A percentile compares a stretch with the other conserved stretches of the same genome.
Conservation (phyloP, 2,113 vertebrate genomes). For the Kryptolebias marmoratus region DNA sequence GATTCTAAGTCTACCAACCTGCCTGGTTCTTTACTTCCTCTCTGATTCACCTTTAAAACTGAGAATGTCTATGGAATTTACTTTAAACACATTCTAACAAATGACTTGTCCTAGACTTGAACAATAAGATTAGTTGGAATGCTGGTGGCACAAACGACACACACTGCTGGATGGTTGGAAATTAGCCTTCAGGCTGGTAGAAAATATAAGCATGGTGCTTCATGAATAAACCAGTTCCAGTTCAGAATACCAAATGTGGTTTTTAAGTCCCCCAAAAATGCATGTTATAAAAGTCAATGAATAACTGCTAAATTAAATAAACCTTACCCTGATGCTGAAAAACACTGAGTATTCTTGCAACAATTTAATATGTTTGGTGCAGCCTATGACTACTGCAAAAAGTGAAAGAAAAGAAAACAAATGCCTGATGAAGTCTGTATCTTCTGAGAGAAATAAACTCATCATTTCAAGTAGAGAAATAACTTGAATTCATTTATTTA, state of each 20-base stretch:
- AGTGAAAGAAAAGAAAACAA: too few relatives aligned
- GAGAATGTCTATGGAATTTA: background rate
- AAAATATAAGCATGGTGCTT: conserved; percentile 9
- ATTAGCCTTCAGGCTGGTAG: conserved; percentile 14
- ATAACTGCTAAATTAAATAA: background rate
- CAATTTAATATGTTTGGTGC: background rate
- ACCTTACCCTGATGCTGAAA: background rate
- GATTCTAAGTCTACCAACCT: background rate
- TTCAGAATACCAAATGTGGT: background rate
- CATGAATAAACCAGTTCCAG: conserved; percentile 16
- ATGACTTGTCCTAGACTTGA: too few relatives aligned
- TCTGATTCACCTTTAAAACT: too few relatives aligned
- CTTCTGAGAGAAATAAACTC: too few relatives aligned
- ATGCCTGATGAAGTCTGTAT: too few relatives aligned
- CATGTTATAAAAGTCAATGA: background rate
- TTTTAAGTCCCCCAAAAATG: background rate
- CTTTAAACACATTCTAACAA: background rate
- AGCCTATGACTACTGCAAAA: too few relatives aligned
- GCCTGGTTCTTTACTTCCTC: too few relatives aligned
- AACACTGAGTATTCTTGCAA: background rate
- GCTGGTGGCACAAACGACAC: conserved; percentile 51
- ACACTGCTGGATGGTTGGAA: conserved; percentile 32
- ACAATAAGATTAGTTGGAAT: background rate
- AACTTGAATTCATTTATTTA: too few relatives aligned
- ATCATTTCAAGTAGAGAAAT: too few relatives aligned